Base-by-base conservation (phyloP, 2,888 invertebrate species). In the Drosophila nr. perissopoda region DNA sequence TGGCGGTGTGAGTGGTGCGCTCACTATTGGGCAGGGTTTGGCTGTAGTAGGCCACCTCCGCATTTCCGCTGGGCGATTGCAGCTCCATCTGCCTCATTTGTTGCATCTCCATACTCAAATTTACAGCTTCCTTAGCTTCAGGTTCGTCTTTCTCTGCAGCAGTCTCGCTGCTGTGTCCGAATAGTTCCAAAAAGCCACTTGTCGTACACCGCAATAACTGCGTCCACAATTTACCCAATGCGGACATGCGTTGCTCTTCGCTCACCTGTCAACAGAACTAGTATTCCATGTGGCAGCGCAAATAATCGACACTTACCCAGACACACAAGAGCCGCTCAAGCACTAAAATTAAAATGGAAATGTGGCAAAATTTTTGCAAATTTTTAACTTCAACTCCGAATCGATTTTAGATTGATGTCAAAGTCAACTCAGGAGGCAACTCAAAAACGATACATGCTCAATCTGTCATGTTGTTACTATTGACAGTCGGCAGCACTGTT, bases 361-460 rank as follows among this genome's bases (percentile, higher is more conserved):
- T 61, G n/a, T 45, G 7, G 6, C 11, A 16, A 13, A 18, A 4
- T 16, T 36, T 21, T 1, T 18, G 21, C 34, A 36, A 31, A 25
- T n/a, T n/a, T 4, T 18, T 4, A 53, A 16, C 38, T 48, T 13
- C 25, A 48, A 36, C 13, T 45, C 2, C 27, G 38, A 66, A n/a
- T 42, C 57, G 51, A 74, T 73, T 34, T 27, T n/a, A 38, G n/a
- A 51, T 54, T 58, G 31, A 54, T 40, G 36, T 25, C 49, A 56
- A 53, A 70, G 61, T 59, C 69, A 63, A 76, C 69, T 57, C 21
- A 29, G 62, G 66, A 67, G 67, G 42, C 58, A 29, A 62, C 70
- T 57, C 53, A 45, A 63, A 79, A 79, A 70, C 53, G 76, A 80
- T 67, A 80, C 76, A 68, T 56, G 18, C 45, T 13, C 13, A 45